These are phyloP conservation scores for Plusia festucae DNA, from an alignment of 2,888 invertebrate species.

Conservation along the genomic window DNA sequence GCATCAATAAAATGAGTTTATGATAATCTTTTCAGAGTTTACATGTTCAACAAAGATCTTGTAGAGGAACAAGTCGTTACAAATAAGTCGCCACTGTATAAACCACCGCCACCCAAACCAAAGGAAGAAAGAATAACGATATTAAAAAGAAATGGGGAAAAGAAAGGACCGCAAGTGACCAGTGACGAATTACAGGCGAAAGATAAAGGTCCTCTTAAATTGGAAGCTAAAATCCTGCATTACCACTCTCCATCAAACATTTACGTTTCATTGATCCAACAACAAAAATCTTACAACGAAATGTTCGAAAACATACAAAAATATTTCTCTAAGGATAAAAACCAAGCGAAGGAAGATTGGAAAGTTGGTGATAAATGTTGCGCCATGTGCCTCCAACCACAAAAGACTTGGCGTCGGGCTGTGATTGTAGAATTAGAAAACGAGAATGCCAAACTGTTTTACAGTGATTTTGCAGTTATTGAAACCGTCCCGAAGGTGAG, in stretches of 20 bases:
- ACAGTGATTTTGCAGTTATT: constrained; percentile 91
- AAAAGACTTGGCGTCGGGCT: constrained; percentile 91
- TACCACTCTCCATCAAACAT: constrained; percentile 89
- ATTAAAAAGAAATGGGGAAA: constrained; percentile 58
- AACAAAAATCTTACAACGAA: constrained; percentile 79
- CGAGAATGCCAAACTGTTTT: constrained; percentile 87
- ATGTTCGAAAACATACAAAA: constrained; percentile 88
- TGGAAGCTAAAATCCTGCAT: constrained; percentile 85
- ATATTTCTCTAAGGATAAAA: constrained; percentile 77
- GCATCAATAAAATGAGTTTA: background rate
- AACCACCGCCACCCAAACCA: constrained; percentile 52
- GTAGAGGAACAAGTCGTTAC: constrained; percentile 70
- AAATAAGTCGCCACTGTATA: constrained; percentile 68
- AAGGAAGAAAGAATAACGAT: constrained; percentile 62
- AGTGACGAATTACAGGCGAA: constrained; percentile 75
- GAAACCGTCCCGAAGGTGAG: constrained; percentile 81
- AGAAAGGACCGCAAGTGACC: constrained; percentile 41
- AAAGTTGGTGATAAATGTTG: constrained; percentile 85
- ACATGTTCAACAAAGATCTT: constrained; percentile 73
- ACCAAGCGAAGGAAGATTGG: constrained; percentile 78
- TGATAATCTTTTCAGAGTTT: constrained; percentile 68
- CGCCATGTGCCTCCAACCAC: constrained; percentile 78
- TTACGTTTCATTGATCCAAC: constrained; percentile 88
- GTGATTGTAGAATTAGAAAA: constrained; percentile 80
- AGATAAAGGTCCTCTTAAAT: constrained; percentile 84